phyloP scores from a whole-genome alignment of 1,140 invertebrate genomes.

The Subanguina moxae region DNA sequence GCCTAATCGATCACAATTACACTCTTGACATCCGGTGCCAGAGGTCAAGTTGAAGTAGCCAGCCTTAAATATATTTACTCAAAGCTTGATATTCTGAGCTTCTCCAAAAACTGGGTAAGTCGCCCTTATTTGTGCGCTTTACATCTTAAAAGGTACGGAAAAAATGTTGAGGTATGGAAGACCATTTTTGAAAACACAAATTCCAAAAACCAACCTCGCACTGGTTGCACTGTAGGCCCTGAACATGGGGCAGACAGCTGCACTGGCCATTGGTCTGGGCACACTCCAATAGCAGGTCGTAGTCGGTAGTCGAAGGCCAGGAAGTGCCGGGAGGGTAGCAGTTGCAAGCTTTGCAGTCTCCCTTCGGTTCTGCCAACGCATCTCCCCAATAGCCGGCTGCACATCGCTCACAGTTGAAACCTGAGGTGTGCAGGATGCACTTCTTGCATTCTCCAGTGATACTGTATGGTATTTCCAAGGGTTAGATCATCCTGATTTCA shows the following conservation, averaged over 20 bases:
- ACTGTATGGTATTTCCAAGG: constrained; percentile 58
- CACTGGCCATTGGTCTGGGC: constrained; percentile 79
- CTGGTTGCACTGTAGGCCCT: constrained; percentile 79
- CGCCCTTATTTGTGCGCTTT: too few species aligned
- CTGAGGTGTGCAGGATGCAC: constrained; percentile 91
- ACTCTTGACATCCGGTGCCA: constrained; percentile 71
- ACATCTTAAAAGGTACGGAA: background rate
- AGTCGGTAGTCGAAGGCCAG: constrained; percentile 62
- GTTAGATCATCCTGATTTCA: background rate
- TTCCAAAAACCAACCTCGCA: too few species aligned
- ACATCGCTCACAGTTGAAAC: constrained; percentile 77
- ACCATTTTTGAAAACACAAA: too few species aligned
- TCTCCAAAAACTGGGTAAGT: too few species aligned
- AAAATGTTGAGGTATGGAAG: too few species aligned
- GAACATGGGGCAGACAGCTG: constrained; percentile 78
- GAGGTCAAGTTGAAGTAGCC: constrained; percentile 73
- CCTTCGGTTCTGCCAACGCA: constrained; percentile 50
- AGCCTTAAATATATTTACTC: constrained; percentile 46
- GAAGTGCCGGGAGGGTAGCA: constrained; percentile 77
- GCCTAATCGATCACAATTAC: constrained; percentile 79
- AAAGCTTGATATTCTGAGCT: too few species aligned
- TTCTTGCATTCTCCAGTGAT: constrained; percentile 89
- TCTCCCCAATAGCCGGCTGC: constrained; percentile 69
- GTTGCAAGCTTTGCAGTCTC: constrained; percentile 60
- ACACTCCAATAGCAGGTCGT: constrained; percentile 67